These are phyloP conservation scores for Drosophila basisetae DNA, from an alignment of 2,888 invertebrate genomes.

Conservation along the genomic window DNA sequence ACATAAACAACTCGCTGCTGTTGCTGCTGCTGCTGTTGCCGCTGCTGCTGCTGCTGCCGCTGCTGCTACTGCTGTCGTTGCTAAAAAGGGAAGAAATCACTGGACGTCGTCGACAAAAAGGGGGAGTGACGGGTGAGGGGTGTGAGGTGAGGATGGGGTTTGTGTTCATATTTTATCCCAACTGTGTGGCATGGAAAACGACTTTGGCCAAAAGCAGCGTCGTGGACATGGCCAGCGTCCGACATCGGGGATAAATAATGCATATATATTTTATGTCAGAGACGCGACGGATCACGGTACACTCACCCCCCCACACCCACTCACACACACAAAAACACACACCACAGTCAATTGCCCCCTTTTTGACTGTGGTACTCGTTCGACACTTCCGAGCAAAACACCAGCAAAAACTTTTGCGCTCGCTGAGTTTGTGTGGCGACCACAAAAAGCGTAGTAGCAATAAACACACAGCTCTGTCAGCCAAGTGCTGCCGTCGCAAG, in stretches of 20 bases:
- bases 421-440: slow-evolving; percentile 48
- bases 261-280: slow-evolving; percentile 75
- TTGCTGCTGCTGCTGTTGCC: slow-evolving; percentile 26
- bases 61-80: slow-evolving; percentile 8
- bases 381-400: slow-evolving; percentile 39
- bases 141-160: background rate
- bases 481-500: slow-evolving; percentile 11
- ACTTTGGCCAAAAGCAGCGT: slow-evolving; percentile 27
- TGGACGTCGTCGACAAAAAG: slow-evolving; percentile 31
- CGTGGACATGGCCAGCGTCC: slow-evolving; percentile 38
- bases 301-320: slow-evolving; percentile 8
- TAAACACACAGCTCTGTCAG: slow-evolving; percentile 65
- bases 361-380: background rate
- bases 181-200: slow-evolving; percentile 33
- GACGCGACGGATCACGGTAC: slow-evolving; percentile 50
- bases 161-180: slow-evolving; percentile 71
- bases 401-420: slow-evolving; percentile 52
- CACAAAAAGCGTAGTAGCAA: slow-evolving; percentile 73
- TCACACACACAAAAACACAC: background rate
- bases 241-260: slow-evolving; percentile 70
- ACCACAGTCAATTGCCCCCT: background rate
- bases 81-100: slow-evolving; percentile 41
- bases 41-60: slow-evolving; percentile 30
- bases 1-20: slow-evolving; percentile 66
- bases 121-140: background rate